Evolutionary conservation across 2,113 vertebrate species (phyloP), one percentile per base, ranked within the genome.

Genomic region (Saguinus imperator): DNA sequence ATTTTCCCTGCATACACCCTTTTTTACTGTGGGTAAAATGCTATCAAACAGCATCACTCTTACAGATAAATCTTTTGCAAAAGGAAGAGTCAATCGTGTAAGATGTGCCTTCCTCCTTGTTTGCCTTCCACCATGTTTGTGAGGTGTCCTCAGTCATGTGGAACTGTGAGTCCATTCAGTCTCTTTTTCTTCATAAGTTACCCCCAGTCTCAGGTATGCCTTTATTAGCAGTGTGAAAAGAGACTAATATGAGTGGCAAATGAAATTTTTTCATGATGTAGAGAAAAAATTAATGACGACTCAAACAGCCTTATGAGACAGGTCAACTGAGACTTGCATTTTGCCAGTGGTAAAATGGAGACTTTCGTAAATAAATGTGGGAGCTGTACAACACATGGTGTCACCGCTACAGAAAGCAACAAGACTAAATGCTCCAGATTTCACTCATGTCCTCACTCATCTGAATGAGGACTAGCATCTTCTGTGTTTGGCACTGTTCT

Each of bases 391-490:
- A 8, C 0, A 17, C 77, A 5, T 5, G 4, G 3, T 48, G 57
- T 43, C 1, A 0, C 17, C 3, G 0, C 86, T 8, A 1, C 72
- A 29, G 32, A 14, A 17, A 35, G 17, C 0, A 0, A 0, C 0
- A n/a, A 1, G 17, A 2, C 61, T 2, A 4, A 3, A 35, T 40
- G 2, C 23, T 37, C 37, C 50, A 17, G 61, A 20, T 1, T 2
- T 0, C 13, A 29, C 2, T 3, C 16, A 0, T 4, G 5, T 7
- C 0, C 0, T 3, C 5, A 0, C 7, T 18, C 48, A 1, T 7
- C 7, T 43, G 0, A 0, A 7, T 0, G 1, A 7, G 12, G n/a
- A 20, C 55, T 1, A 0, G 64, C 0, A 0, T 1, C 25, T 50
- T 3, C 6, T 0, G 6, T 0, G 10, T 0, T 11, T 5, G 0